Conservation (phyloP, 2,113 vertebrate genomes). For the Ptychochromis oligacanthus region DNA sequence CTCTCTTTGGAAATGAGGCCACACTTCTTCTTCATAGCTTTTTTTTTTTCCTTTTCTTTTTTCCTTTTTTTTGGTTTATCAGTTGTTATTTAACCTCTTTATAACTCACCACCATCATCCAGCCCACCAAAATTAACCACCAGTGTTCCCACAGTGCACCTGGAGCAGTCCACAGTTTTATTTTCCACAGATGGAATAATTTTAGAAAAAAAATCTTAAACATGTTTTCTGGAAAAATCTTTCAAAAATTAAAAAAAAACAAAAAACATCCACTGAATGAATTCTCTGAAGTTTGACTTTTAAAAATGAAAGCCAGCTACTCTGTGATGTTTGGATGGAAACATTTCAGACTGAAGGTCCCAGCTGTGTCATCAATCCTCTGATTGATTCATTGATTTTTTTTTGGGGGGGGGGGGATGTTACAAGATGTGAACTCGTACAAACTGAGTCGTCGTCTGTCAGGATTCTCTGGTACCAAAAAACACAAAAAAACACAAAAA, state of each 20-base stretch:
- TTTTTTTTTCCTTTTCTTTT: neutral
- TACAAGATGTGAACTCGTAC: neutral
- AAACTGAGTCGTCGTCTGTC: neutral
- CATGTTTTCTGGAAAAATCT: neutral
- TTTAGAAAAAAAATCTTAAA: neutral
- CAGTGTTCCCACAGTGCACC: neutral
- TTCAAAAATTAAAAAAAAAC: neutral
- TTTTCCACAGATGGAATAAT: neutral
- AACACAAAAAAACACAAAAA: neutral
- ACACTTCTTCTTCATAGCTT: slow-evolving; percentile 18
- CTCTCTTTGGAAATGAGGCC: neutral
- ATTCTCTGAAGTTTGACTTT: neutral
- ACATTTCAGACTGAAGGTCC: neutral
- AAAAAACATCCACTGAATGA: too few species aligned
- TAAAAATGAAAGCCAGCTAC: neutral
- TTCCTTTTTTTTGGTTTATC: neutral
- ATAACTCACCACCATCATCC: neutral
- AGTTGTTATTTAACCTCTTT: neutral
- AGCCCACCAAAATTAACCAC: neutral
- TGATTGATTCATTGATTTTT: neutral
- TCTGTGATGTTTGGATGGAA: neutral
- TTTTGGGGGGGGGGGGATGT: neutral
- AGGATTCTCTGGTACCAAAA: neutral
- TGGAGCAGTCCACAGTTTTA: neutral
- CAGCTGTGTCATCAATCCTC: neutral